Evolutionary conservation across 2,888 invertebrate genomes (phyloP).

Genomic region (Caenorhabditis sp.): DNA sequence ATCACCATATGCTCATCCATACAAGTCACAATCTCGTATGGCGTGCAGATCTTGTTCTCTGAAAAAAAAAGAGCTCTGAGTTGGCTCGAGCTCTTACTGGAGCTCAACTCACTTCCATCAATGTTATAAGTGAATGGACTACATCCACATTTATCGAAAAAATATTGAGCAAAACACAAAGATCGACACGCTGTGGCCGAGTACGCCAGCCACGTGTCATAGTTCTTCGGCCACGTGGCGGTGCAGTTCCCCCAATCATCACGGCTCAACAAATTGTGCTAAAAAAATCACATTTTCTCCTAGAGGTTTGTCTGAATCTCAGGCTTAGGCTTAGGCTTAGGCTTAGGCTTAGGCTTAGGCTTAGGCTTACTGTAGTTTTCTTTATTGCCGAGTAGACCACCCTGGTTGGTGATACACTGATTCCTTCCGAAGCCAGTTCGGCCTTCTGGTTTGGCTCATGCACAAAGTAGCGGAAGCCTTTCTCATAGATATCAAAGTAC

Average conservation of each 20-base stretch:
- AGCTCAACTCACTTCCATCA: constrained; percentile 41
- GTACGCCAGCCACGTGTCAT: constrained; percentile 39
- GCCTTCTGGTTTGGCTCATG: constrained; percentile 54
- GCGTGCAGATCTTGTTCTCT: constrained; percentile 45
- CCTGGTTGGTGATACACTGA: constrained; percentile 63
- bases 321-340: too few relatives aligned
- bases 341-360: not conserved
- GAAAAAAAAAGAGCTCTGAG: constrained; percentile 3
- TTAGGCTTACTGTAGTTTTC: constrained; percentile 48
- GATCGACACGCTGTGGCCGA: constrained; percentile 44
- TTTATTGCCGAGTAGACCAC: constrained; percentile 60
- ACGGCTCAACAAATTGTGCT: constrained; percentile 46
- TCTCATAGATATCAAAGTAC: constrained; percentile 58
- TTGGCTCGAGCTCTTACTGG: not conserved
- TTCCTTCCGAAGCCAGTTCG: constrained; percentile 61
- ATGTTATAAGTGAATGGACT: constrained; percentile 54
- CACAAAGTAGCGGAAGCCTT: constrained; percentile 65
- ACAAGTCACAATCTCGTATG: constrained; percentile 45
- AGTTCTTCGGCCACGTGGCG: constrained; percentile 39
- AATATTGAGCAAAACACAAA: constrained; percentile 44
- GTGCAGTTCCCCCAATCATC: constrained; percentile 53
- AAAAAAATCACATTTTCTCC: constrained; percentile 12
- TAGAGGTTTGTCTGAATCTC: too few relatives aligned
- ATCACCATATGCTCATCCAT: constrained; percentile 40
- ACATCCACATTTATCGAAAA: constrained; percentile 47